Evolutionary conservation across 2,797 vertebrate genomes (phyloP).

Genomic region (Percopsis omiscomaycus): DNA sequence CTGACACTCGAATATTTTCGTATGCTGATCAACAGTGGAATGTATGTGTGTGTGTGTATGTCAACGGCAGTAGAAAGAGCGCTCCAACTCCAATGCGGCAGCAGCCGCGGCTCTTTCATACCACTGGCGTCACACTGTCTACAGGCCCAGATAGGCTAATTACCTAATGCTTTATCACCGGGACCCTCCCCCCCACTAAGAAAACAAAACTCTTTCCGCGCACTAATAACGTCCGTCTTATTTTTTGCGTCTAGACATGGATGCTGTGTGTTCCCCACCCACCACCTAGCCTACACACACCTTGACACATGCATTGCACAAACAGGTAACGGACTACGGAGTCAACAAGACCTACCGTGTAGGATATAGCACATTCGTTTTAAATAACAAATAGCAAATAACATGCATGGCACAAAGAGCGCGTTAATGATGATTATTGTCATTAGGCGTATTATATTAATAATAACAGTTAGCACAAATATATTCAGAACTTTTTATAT

Average conservation of each 20-base stretch:
- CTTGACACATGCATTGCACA: conserved; percentile 9
- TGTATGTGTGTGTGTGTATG: conserved; percentile 14
- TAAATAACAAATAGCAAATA: not conserved
- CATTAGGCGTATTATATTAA: not conserved
- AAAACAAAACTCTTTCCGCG: conserved; percentile 69
- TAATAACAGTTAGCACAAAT: too few species aligned
- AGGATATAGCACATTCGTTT: too few species aligned
- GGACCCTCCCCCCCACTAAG: conserved; percentile 62
- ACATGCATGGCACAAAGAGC: not conserved
- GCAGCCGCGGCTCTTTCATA: conserved; percentile 59
- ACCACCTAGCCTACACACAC: conserved; percentile 18
- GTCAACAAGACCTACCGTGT: too few species aligned
- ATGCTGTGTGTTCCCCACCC: not conserved
- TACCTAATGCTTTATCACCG: conserved; percentile 77
- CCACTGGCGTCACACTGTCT: conserved; percentile 91
- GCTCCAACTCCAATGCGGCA: conserved; percentile 56
- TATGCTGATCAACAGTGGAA: too few species aligned
- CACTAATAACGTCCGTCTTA: conserved; percentile 31
- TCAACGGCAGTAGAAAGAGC: conserved; percentile 48
- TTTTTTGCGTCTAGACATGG: conserved; percentile 1
- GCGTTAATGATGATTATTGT: not conserved
- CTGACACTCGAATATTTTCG: too few species aligned
- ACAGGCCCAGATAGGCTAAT: conserved; percentile 80
- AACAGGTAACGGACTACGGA: not conserved
- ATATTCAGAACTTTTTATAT: too few species aligned